phyloP scores from a whole-genome alignment of 2,113 vertebrate genomes.

The Protomyctophum bolini region DNA sequence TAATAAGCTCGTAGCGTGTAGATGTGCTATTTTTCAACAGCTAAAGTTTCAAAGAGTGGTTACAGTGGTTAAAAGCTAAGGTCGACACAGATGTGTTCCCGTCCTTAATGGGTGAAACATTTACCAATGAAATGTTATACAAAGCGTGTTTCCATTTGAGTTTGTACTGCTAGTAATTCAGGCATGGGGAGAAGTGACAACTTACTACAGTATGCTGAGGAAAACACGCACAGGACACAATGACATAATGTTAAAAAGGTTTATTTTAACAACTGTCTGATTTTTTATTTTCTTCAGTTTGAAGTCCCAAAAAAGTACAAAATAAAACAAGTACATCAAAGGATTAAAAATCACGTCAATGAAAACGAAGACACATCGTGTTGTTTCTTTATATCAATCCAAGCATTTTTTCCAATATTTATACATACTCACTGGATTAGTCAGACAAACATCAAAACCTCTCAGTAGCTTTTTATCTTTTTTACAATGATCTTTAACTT shows the following conservation, averaged over 20 bases:
- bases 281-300: slow-evolving; percentile 77
- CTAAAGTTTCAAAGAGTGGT: too few species aligned
- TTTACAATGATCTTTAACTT: slow-evolving; percentile 75
- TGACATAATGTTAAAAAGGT: slow-evolving; percentile 84
- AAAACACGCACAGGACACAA: slow-evolving; percentile 65
- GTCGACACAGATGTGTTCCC: too few species aligned
- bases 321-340: slow-evolving; percentile 88
- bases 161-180: too few species aligned
- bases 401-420: slow-evolving; percentile 80
- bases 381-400: slow-evolving; percentile 80
- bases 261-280: slow-evolving; percentile 92
- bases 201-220: slow-evolving; percentile 33
- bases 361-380: slow-evolving; percentile 83
- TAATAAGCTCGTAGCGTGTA: too few species aligned
- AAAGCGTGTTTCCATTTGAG: too few species aligned
- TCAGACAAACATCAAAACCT: slow-evolving; percentile 84
- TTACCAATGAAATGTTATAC: too few species aligned
- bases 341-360: slow-evolving; percentile 94
- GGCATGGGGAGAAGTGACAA: slow-evolving; percentile 1
- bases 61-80: too few species aligned
- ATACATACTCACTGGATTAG: slow-evolving; percentile 85
- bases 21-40: too few species aligned
- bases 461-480: slow-evolving; percentile 77
- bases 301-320: slow-evolving; percentile 94
- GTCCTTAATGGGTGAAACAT: too few species aligned